phyloP scores from a whole-genome alignment of 2,113 vertebrate species.

The Elephas maximus region DNA sequence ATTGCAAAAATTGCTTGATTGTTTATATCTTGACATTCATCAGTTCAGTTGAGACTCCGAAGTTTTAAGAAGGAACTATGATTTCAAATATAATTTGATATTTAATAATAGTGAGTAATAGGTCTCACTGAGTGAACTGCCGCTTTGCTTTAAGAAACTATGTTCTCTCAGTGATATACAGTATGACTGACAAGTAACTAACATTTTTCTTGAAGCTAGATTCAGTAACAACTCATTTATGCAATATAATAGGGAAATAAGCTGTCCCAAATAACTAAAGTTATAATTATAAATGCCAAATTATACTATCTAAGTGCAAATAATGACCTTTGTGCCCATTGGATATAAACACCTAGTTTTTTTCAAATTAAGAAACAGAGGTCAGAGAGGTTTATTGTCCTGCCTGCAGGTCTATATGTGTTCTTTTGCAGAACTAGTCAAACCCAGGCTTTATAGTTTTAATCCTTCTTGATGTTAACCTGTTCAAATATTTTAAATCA shows the following conservation, averaged over 20 bases:
- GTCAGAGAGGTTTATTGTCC: no score
- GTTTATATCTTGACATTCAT: background rate
- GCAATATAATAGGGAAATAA: background rate
- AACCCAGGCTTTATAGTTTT: background rate
- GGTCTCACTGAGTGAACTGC: background rate
- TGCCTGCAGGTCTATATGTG: background rate
- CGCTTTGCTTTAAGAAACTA: background rate
- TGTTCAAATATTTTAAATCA: background rate
- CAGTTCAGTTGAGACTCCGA: background rate
- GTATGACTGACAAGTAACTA: background rate
- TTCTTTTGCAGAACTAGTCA: background rate
- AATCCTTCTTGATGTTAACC: background rate
- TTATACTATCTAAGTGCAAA: background rate
- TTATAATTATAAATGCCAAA: background rate
- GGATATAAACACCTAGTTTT: background rate
- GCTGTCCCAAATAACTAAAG: background rate
- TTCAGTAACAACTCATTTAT: background rate
- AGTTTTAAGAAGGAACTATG: background rate
- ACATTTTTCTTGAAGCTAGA: background rate
- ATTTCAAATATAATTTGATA: conserved; percentile 34
- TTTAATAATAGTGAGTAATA: conserved; percentile 16
- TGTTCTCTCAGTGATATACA: background rate
- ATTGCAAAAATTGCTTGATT: background rate
- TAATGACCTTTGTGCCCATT: background rate
- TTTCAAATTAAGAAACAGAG: background rate